Base-by-base conservation (phyloP, 2,888 invertebrate species). In the Chrysodeixis includens region DNA sequence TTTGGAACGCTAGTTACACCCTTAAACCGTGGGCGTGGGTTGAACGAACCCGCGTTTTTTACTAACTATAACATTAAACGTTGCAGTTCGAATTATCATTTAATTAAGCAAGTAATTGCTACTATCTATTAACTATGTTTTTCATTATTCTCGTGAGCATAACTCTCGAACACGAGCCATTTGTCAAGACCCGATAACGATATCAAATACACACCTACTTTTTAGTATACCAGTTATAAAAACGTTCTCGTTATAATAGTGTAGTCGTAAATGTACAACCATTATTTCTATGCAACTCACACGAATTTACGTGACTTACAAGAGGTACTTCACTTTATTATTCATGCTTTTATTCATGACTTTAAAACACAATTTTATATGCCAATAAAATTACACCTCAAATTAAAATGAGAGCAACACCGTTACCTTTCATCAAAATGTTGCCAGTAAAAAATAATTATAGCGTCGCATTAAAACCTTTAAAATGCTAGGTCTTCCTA, bases 1-100 rank as follows among this genome's bases (percentile, higher is more conserved):
- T 88, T 88, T 81, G 71, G 83, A 83, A 78, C 82, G 84, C 86
- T 86, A 86, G 83, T 81, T 82, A 83, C 81, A 83, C 85, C 82
- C 81, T 74, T 69, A 78, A 81, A 78, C 71, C 56, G 75, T 77
- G 71, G 79, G 71, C 69, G 77, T 56, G 40, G 59, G 81, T 67
- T 81, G 58, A 79, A 59, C 53, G 77, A 81, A 75, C 79, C 62
- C 49, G 30, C 55, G 54, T 67, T 74, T 74, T 76, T 66, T n/a
- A 53, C 62, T 55, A 52, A 67, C 55, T 60, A 22, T 30, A 49
- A 35, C 35, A 35, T 12, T 55, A 52, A 44, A 56, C 67, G 65
- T 65, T 73, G 73, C 71, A 77, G 30, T 49, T 44, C 65, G 49
- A 72, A 73, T 70, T 79, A 76, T 61, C 67, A 61, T 71, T 69